A percentile compares a stretch with the other conserved stretches of the same genome.
phyloP scores from a whole-genome alignment of 2,113 vertebrate genomes.

The Crocuta crocuta region DNA sequence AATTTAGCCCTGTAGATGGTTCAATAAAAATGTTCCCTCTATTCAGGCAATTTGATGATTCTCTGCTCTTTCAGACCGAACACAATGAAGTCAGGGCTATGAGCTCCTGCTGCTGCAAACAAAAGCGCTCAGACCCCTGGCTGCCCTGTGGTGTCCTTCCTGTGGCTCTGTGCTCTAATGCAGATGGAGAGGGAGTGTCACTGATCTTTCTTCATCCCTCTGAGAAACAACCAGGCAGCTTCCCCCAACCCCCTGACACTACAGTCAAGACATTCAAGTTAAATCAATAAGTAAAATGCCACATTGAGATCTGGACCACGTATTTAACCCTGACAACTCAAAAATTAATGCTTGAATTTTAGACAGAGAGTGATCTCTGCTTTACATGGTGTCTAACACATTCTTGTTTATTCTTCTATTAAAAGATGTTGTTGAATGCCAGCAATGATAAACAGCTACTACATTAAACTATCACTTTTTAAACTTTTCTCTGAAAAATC shows the following conservation, averaged over 20 bases:
- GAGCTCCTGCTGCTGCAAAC: slow-evolving; percentile 24
- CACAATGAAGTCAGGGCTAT: slow-evolving; percentile 35
- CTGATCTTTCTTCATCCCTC: not conserved
- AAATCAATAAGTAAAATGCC: slow-evolving; percentile 52
- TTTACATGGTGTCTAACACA: not conserved
- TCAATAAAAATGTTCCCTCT: slow-evolving; percentile 80
- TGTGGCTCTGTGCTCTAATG: not conserved
- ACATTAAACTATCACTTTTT: not conserved
- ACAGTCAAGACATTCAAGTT: not conserved
- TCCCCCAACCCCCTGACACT: not conserved
- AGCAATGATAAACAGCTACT: not conserved
- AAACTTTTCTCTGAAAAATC: slow-evolving; percentile 3
- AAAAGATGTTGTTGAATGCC: not conserved
- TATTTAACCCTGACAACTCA: not conserved
- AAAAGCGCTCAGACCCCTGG: not conserved
- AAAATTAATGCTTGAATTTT: not conserved
- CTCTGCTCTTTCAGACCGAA: slow-evolving; percentile 68
- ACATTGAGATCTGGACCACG: not conserved
- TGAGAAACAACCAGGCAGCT: not conserved
- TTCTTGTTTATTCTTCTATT: not conserved
- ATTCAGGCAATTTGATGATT: slow-evolving; percentile 74
- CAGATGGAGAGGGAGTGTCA: not conserved
- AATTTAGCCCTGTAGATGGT: slow-evolving; percentile 77
- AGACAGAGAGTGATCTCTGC: not conserved
- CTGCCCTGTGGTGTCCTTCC: not conserved